Evolutionary conservation across 1,140 invertebrate genomes (phyloP).

Genomic region (Gryllus bimaculatus): DNA sequence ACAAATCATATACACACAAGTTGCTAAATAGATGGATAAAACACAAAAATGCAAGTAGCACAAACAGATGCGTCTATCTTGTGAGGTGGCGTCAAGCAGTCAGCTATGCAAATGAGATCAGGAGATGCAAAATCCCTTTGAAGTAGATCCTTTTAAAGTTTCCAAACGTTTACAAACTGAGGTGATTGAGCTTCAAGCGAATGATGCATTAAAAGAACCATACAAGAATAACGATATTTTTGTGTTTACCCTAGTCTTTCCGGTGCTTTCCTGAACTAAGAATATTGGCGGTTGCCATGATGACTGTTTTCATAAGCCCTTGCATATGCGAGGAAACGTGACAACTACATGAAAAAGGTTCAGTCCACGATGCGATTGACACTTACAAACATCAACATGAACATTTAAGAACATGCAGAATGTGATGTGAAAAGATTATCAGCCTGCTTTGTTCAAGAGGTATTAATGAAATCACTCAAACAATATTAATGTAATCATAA

Average conservation of each 20-base stretch:
- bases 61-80: too few relatives aligned
- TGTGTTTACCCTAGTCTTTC: not conserved
- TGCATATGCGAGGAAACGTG: not conserved
- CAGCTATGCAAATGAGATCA: constrained; percentile 28
- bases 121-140: not conserved
- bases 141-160: not conserved
- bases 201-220: not conserved
- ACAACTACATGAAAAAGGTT: not conserved
- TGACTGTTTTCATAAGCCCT: not conserved
- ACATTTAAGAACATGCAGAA: not conserved
- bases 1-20: too few relatives aligned
- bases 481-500: too few relatives aligned
- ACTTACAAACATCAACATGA: not conserved
- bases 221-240: not conserved
- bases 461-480: too few relatives aligned
- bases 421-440: too few relatives aligned
- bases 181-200: not conserved
- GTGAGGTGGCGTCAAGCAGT: constrained; percentile 50
- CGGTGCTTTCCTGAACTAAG: not conserved
- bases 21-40: too few relatives aligned
- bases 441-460: too few relatives aligned
- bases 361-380: not conserved
- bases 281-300: not conserved
- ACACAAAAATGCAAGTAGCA: too few relatives aligned
- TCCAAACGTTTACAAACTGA: not conserved